Base-by-base conservation (phyloP, 2,797 vertebrate species). In the Mus caroli region DNA sequence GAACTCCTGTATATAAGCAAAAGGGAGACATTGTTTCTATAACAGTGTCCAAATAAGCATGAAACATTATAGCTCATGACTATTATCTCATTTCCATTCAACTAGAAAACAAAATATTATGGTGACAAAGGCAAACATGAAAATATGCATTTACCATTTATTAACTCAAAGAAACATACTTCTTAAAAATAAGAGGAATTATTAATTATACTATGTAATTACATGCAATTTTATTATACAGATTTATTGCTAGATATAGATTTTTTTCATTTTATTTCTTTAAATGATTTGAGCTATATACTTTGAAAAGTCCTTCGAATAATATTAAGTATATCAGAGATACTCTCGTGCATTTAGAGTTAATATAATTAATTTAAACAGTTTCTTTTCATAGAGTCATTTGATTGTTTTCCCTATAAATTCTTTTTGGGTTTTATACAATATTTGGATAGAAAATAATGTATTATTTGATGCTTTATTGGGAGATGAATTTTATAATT, bases 401-500 rank as follows among this genome's bases (percentile, higher is more conserved):
- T 10, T 31, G 50, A 64, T 92, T 67, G 34, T 62, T 40, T 76
- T 64, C 90, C 79, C 4, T 64, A 3, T 92, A 15, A 67, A 0
- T 52, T 64, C 0, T 17, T 76, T 56, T 8, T 24, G 80, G 80
- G 0, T 75, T 92, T 19, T 67, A 52, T 1, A 71, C 1, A 22
- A 40, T 50, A 67, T 73, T 22, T 92, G 0, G 20, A 26, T 54
- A 14, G 26, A 62, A 90, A 88, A n/a, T 37, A 58, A 62, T 77
- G 54, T 71, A 64, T 71, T 58, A 43, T 43, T 75, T 78, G 2
- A 4, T 52, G 19, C 2, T 94, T 97, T 34, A 43, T 37, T 89
- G 17, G 24, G 12, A 50, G 24, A 91, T 79, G 0, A 60, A 56
- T 76, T 91, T 76, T 92, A n/a, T 89, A 83, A 93, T 88, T 90